Percentiles rank a stretch among this genome's conserved stretches.
Conservation (phyloP, 2,888 invertebrate genomes). For the Syritta pipiens region DNA sequence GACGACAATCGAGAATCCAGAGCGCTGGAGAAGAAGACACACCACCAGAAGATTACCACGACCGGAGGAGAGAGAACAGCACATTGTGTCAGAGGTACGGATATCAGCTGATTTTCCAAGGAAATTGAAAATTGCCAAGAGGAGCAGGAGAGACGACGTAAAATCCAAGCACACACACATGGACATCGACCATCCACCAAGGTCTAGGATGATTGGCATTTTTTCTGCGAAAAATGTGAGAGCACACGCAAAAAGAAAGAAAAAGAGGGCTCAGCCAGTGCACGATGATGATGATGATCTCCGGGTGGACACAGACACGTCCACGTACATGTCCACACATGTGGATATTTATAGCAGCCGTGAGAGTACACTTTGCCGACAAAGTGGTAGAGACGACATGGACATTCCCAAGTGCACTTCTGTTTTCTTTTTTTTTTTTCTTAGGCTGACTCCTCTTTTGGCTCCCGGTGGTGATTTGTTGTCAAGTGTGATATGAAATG, state of each 20-base stretch:
- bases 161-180: neutral
- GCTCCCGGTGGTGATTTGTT: slow-evolving; percentile 46
- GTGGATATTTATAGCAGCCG: slow-evolving; percentile 26
- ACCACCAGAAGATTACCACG: neutral
- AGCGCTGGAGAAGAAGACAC: neutral
- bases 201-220: slow-evolving; percentile 55
- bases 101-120: slow-evolving; percentile 63
- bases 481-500: slow-evolving; percentile 58
- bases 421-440: neutral
- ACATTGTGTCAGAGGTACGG: slow-evolving; percentile 22
- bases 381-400: slow-evolving; percentile 36
- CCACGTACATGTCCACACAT: slow-evolving; percentile 8
- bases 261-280: slow-evolving; percentile 27
- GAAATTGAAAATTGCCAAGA: slow-evolving; percentile 44
- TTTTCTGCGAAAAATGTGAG: slow-evolving; percentile 25
- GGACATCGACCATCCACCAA: slow-evolving; percentile 1
- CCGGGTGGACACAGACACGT: slow-evolving; percentile 44
- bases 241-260: neutral
- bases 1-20: neutral
- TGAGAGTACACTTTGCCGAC: slow-evolving; percentile 39
- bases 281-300: slow-evolving; percentile 41
- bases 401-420: slow-evolving; percentile 43
- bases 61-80: neutral
- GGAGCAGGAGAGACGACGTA: no score
- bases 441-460: slow-evolving; percentile 4